Conservation (phyloP, 2,797 vertebrate genomes). For the Micromesistius poutassou region DNA sequence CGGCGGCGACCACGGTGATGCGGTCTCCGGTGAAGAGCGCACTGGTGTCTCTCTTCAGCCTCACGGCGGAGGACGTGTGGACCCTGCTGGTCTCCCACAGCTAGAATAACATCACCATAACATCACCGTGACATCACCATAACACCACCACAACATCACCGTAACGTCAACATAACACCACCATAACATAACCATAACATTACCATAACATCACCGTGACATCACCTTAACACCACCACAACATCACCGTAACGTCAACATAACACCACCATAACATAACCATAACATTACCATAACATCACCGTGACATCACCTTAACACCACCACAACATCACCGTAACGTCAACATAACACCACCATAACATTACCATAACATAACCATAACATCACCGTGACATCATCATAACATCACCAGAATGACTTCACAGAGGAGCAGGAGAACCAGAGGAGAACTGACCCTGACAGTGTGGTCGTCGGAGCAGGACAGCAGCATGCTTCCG, state of each 20-base stretch:
- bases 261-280: too few relatives aligned
- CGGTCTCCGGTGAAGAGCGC: slow-evolving; percentile 76
- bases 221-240: too few relatives aligned
- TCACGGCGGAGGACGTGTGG: slow-evolving; percentile 83
- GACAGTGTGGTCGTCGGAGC: slow-evolving; percentile 93
- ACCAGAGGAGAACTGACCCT: slow-evolving; percentile 71
- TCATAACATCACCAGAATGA: too few relatives aligned
- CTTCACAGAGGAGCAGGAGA: too few relatives aligned
- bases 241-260: too few relatives aligned
- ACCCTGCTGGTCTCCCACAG: slow-evolving; percentile 91
- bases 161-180: not conserved
- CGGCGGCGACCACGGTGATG: slow-evolving; percentile 80
- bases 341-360: too few relatives aligned
- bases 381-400: too few relatives aligned
- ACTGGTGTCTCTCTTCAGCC: slow-evolving; percentile 87
- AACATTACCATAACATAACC: too few relatives aligned
- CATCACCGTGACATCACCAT: not conserved
- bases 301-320: too few relatives aligned
- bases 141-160: not conserved
- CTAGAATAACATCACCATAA: slow-evolving; percentile 58
- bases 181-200: slow-evolving; percentile 1
- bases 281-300: too few relatives aligned
- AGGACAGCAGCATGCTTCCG: slow-evolving; percentile 89
- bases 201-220: too few relatives aligned
- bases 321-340: too few relatives aligned